phyloP scores from a whole-genome alignment of 2,113 vertebrate genomes.

The Hippocampus mohnikei region DNA sequence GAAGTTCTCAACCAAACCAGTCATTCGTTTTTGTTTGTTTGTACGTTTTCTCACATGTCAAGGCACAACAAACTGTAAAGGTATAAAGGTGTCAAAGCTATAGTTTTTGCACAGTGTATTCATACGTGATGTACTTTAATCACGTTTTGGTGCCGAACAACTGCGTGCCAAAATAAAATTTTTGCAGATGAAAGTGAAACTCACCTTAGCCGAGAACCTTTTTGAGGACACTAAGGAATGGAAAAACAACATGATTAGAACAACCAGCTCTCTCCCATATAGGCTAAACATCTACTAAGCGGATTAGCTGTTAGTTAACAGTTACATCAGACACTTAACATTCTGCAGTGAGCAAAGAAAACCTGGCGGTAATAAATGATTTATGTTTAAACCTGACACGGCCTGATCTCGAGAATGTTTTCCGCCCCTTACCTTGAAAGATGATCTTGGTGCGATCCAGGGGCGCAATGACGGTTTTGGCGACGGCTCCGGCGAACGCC shows the following conservation, averaged over 20 bases:
- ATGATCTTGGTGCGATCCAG: conserved; percentile 98
- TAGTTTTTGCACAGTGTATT: too few relatives aligned
- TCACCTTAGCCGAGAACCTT: conserved; percentile 95
- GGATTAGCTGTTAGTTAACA: conserved; percentile 41
- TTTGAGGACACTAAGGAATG: conserved; percentile 87
- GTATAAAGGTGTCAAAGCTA: too few relatives aligned
- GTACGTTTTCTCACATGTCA: too few relatives aligned
- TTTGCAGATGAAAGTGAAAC: conserved; percentile 24
- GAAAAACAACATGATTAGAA: conserved; percentile 31
- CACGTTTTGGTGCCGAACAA: background rate
- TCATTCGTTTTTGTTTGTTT: too few relatives aligned
- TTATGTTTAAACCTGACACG: background rate
- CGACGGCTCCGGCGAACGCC: conserved; percentile 89
- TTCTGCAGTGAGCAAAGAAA: conserved; percentile 14
- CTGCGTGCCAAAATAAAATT: background rate
- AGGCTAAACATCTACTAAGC: conserved; percentile 54
- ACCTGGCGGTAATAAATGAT: background rate
- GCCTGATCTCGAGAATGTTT: background rate
- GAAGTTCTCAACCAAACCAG: too few relatives aligned
- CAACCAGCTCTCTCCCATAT: conserved; percentile 1
- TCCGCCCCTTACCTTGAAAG: conserved; percentile 84
- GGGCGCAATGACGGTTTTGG: conserved; percentile 93
- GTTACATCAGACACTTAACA: conserved; percentile 14
- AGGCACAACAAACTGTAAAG: too few relatives aligned
- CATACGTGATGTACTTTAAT: too few relatives aligned